These are phyloP conservation scores for Ceratina australensis DNA, from an alignment of 1,140 invertebrate species.

Conservation along the genomic window DNA sequence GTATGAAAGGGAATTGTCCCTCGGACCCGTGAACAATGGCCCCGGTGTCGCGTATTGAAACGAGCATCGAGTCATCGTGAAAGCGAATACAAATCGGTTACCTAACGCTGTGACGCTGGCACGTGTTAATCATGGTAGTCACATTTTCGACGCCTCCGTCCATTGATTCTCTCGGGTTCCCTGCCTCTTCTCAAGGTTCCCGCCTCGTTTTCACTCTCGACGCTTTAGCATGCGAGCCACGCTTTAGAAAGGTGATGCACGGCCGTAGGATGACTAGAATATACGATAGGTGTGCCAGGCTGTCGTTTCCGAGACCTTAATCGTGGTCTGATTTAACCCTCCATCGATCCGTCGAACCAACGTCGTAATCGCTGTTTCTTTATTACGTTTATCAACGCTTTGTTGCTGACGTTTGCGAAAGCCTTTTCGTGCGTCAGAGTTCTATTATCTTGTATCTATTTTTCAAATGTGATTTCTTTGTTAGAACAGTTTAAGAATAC, in stretches of 20 bases:
- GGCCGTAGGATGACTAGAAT: conserved; percentile 32
- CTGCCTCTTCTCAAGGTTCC: conserved; percentile 5
- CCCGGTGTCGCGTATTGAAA: neutral
- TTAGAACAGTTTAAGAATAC: too few species aligned
- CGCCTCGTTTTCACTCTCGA: conserved; percentile 19
- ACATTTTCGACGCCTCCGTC: conserved; percentile 15
- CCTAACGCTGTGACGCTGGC: conserved; percentile 1
- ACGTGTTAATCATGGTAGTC: conserved; percentile 36
- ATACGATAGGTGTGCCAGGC: conserved; percentile 2
- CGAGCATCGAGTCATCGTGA: conserved; percentile 12
- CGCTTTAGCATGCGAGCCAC: conserved; percentile 27
- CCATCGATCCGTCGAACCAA: neutral
- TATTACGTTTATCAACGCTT: neutral
- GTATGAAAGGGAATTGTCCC: neutral
- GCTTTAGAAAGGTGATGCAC: conserved; percentile 46
- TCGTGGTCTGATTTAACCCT: neutral
- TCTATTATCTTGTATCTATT: too few species aligned
- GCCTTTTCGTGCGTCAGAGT: too few species aligned
- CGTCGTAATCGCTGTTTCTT: neutral
- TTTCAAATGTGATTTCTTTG: too few species aligned
- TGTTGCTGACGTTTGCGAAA: too few species aligned
- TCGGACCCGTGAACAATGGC: neutral
- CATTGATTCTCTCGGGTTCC: conserved; percentile 13
- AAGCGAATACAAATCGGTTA: conserved; percentile 11
- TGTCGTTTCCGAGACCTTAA: conserved; percentile 5